These are phyloP conservation scores for Mesochorus sp. DNA, from an alignment of 2,888 invertebrate species.

Conservation along the genomic window DNA sequence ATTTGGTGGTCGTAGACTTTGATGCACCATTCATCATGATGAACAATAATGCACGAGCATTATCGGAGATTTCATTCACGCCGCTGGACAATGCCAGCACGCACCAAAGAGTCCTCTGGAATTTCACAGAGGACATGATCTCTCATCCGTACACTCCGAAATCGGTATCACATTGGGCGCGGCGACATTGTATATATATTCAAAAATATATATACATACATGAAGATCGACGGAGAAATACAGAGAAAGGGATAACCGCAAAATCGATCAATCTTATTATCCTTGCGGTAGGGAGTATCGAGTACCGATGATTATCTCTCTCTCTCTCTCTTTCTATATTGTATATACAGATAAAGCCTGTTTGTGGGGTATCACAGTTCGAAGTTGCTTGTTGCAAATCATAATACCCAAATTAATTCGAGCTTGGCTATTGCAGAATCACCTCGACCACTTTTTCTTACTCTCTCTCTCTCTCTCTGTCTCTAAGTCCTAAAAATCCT, in stretches of 20 bases:
- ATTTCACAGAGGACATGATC: conserved; percentile 38
- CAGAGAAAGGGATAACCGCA: conserved; percentile 21
- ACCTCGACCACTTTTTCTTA: conserved; percentile 12
- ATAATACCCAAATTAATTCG: conserved; percentile 50
- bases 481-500: not conserved
- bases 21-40: conserved; percentile 12
- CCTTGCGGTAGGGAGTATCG: conserved; percentile 21
- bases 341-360: conserved; percentile 14
- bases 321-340: too few species aligned
- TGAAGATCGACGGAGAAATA: conserved; percentile 8
- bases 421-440: conserved; percentile 20
- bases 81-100: conserved; percentile 41
- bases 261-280: conserved; percentile 55
- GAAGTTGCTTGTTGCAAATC: conserved; percentile 38
- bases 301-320: conserved; percentile 25
- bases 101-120: conserved; percentile 19
- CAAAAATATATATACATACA: conserved; percentile 5
- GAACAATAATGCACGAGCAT: conserved; percentile 42
- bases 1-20: conserved; percentile 13
- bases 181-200: not conserved
- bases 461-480: conserved; percentile 22
- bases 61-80: conserved; percentile 31
- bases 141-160: conserved; percentile 18
- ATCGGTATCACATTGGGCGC: not conserved
- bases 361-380: conserved; percentile 1